These are phyloP conservation scores for Hermaeophaga mercurialis DNA, from an alignment of 2,888 invertebrate genomes.

Conservation along the genomic window DNA sequence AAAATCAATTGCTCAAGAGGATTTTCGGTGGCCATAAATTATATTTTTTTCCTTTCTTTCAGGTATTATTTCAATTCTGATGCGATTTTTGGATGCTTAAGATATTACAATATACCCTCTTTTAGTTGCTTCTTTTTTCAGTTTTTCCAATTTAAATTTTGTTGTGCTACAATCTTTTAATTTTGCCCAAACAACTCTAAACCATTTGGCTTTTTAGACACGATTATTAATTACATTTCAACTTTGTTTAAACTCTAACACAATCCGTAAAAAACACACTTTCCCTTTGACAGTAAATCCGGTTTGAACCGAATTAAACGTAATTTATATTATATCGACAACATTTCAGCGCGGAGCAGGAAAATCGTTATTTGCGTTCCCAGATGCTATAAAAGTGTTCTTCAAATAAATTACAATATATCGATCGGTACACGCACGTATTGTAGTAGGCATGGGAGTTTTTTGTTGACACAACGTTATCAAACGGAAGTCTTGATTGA, in stretches of 20 bases:
- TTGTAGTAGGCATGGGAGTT: slow-evolving; percentile 20
- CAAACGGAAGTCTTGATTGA: slow-evolving; percentile 24
- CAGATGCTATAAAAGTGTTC: slow-evolving; percentile 21
- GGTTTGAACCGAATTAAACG: neutral
- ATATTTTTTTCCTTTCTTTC: too few species aligned
- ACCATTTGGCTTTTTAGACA: too few species aligned
- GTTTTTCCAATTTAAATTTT: too few species aligned
- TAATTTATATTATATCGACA: slow-evolving; percentile 5
- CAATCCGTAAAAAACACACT: neutral
- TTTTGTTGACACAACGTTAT: slow-evolving; percentile 22
- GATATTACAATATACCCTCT: too few species aligned
- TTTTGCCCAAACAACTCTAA: too few species aligned
- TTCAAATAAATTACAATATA: slow-evolving; percentile 24
- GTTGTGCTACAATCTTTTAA: too few species aligned
- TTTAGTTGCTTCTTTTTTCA: too few species aligned
- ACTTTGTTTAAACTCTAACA: neutral
- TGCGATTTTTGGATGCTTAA: too few species aligned
- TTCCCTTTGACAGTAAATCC: neutral
- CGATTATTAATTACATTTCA: neutral
- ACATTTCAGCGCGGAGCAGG: neutral
- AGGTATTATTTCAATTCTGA: too few species aligned
- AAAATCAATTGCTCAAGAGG: slow-evolving; percentile 12
- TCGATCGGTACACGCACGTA: slow-evolving; percentile 23
- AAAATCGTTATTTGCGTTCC: slow-evolving; percentile 17
- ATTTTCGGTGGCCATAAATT: slow-evolving; percentile 6